Base-by-base conservation (phyloP, 2,888 invertebrate genomes). In the Ichneumoninae sp. region DNA sequence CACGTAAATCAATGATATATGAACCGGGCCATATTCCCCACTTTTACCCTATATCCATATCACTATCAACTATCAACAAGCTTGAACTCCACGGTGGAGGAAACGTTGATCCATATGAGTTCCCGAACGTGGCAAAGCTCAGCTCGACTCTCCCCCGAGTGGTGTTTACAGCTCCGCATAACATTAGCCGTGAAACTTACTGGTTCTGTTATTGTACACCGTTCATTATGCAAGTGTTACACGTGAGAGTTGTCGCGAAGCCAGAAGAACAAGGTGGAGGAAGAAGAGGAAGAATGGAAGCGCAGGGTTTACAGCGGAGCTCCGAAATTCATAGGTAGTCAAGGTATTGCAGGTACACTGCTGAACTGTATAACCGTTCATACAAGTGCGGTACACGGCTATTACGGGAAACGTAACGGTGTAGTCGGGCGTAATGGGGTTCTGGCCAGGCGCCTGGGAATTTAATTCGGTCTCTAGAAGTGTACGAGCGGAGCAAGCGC, bases 381-480 rank as follows among this genome's bases (percentile, higher is more conserved):
- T 66, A 52, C 65, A 52, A 54, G 40, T 47, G 30, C 54, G 65
- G n/a, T 79, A 19, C 36, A 66, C 36, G 8, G 65, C 74, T 72
- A 68, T 66, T 74, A 80, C 44, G 50, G 19, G 22, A 33, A 78
- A 78, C 57, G 81, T 70, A 36, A 69, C 26, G 76, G 54, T 52
- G 52, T 65, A 52, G 54, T 19, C 70, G 44, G 44, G 44, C 44
- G 65, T 19, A 54, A 66, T 7, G 7, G 57, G 69, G 77, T 57
- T 65, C 78, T 50, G 65, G 75, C 70, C 19, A 19, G 65, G 50
- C 66, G 65, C 76, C 66, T 76, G 65, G 76, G 65, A 82, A 82
- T 82, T 82, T 82, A 82, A 77, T 82, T 82, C 81, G 81, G 70
- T 54, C 52, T 69, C 70, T 22, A 33, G 22, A 47, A 62, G 44